Conservation (phyloP, 2,113 vertebrate species). For the Cranoglanis bouderius region DNA sequence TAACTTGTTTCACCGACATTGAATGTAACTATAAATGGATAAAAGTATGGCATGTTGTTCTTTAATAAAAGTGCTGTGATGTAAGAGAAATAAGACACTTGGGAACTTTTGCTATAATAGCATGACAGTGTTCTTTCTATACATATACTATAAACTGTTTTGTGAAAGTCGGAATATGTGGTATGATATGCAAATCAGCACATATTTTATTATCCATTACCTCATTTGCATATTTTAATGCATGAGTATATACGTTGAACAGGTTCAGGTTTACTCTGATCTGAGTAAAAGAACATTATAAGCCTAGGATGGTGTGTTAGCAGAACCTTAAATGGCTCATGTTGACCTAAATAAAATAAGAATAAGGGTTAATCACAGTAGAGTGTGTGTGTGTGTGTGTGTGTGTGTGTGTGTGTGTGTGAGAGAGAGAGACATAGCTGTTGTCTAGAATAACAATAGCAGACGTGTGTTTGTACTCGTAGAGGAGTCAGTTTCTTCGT, state of each 20-base stretch:
- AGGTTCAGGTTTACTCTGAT: neutral
- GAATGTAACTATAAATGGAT: neutral
- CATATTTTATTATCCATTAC: neutral
- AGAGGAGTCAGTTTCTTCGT: conserved; percentile 12
- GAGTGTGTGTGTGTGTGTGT: neutral
- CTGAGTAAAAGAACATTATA: neutral
- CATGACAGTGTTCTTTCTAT: neutral
- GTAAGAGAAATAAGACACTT: neutral
- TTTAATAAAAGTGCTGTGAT: neutral
- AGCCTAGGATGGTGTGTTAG: neutral
- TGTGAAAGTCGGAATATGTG: neutral
- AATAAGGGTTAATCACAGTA: conserved; percentile 12
- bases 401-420: neutral
- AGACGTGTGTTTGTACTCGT: neutral
- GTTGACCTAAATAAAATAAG: neutral
- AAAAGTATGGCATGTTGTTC: neutral
- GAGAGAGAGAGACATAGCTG: neutral
- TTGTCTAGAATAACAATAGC: conserved; percentile 18
- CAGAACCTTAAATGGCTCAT: neutral
- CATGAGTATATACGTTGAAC: neutral
- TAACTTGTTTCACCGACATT: neutral
- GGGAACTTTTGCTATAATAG: neutral
- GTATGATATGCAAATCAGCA: neutral
- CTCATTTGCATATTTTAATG: neutral
- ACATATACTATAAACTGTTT: neutral